Conservation (phyloP, 2,797 vertebrate species). For the Sphenodon punctatus region DNA sequence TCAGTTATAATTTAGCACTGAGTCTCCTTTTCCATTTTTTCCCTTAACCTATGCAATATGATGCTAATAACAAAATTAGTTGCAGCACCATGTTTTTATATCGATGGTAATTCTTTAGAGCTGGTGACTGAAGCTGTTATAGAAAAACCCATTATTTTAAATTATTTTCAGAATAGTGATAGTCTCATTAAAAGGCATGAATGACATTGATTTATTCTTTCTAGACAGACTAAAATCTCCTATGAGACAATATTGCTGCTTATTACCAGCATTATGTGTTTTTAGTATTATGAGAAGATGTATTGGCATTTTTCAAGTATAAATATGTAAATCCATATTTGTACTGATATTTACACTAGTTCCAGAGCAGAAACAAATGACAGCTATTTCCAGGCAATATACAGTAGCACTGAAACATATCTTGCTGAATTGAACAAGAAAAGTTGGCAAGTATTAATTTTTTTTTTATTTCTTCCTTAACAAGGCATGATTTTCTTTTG, state of each 20-base stretch:
- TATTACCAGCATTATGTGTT: not conserved
- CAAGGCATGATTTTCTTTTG: slow-evolving; percentile 72
- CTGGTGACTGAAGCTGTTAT: not conserved
- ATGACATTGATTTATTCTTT: slow-evolving; percentile 2
- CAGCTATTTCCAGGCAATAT: slow-evolving; percentile 70
- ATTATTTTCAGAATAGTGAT: not conserved
- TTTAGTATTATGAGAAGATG: slow-evolving; percentile 12
- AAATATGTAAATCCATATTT: slow-evolving; percentile 60
- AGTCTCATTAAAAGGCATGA: not conserved
- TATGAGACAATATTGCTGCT: not conserved
- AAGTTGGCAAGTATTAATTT: slow-evolving; percentile 88
- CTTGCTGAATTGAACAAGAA: slow-evolving; percentile 78
- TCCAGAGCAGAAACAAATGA: slow-evolving; percentile 65
- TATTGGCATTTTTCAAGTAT: slow-evolving; percentile 38
- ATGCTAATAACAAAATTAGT: not conserved
- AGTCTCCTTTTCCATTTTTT: not conserved
- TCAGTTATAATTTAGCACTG: not conserved
- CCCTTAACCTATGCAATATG: not conserved
- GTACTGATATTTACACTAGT: slow-evolving; percentile 67
- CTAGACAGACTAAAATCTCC: not conserved
- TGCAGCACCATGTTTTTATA: not conserved
- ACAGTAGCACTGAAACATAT: slow-evolving; percentile 75
- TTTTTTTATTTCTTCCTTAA: slow-evolving; percentile 64
- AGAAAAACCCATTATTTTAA: not conserved
- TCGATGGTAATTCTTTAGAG: not conserved